Base-by-base conservation (phyloP, 2,113 vertebrate species). In the Oreochromis aureus region DNA sequence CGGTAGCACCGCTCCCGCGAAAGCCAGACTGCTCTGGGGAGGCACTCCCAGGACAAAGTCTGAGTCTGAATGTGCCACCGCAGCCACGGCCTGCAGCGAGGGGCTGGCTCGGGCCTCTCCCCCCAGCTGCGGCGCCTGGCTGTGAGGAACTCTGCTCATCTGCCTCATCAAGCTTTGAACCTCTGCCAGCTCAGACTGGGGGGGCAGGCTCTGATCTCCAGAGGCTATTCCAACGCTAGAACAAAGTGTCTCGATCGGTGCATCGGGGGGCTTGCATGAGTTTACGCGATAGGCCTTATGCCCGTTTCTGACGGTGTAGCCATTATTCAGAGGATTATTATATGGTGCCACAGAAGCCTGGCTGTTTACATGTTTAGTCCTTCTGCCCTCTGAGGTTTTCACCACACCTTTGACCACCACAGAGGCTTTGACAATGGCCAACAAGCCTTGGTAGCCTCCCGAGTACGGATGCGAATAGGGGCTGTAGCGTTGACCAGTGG, bases 91-190 rank as follows among this genome's bases (percentile, higher is more conserved):
- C 51, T 97, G 97, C 96, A 97, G 96, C 73, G 97, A 97, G 1
- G 98, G 98, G 96, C 97, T 98, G 95, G 97, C 96, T 79, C 96
- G 87, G 18, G 93, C 84, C 80, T 93, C 96, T 4, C 97, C 97
- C 59, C 96, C 94, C 2, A 96, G 96, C 85, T 96, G 97, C 48
- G 94, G 88, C 0, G 96, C 96, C 83, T 97, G 97, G 61, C 96
- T 97, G 36, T 93, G 93, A 54, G 93, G 89, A 78, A 93, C 93
- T 84, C 98, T 97, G 96, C 97, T 98, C 96, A 98, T 97, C 96
- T 98, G 98, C 95, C 97, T 98, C 93, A 98, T 97, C 91, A 98
- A 96, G 96, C 97, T 98, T 93, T 98, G 98, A 93, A 98, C 97
- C 83, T 97, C 97, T 86, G 97, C 97, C 93, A 98, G 95, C 95